Percentiles rank a stretch among this genome's conserved stretches.
Conservation (phyloP, 2,888 invertebrate genomes). For the Penaeus monodon region DNA sequence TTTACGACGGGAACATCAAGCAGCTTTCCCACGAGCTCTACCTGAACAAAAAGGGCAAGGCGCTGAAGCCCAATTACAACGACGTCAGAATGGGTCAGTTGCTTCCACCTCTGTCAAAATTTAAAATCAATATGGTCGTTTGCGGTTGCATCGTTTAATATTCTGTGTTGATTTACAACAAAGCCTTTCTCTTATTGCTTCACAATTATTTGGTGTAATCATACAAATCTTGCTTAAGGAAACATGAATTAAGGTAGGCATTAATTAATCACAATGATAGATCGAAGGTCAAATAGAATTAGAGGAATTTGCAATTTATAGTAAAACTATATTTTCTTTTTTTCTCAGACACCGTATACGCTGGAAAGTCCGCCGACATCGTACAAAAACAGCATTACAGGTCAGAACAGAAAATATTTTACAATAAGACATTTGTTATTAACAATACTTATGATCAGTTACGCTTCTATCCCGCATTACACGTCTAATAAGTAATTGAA, state of each 20-base stretch:
- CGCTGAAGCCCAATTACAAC: conserved; percentile 40
- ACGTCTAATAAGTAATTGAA: background rate
- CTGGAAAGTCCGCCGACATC: conserved; percentile 25
- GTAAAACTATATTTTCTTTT: background rate
- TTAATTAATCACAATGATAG: too few relatives aligned
- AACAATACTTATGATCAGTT: background rate
- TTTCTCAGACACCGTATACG: conserved; percentile 35
- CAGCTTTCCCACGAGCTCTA: conserved; percentile 9
- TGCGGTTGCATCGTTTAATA: too few relatives aligned
- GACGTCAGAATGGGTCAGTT: conserved; percentile 46
- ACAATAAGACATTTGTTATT: background rate
- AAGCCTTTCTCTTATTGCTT: too few relatives aligned
- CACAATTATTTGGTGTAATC: too few relatives aligned
- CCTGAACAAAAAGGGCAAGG: conserved; percentile 24
- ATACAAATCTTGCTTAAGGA: too few relatives aligned
- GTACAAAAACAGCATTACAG: conserved; percentile 43
- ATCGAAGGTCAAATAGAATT: too few relatives aligned
- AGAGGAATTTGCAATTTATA: too few relatives aligned
- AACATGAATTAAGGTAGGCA: too few relatives aligned
- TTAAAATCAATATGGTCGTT: too few relatives aligned
- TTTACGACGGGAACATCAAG: conserved; percentile 49
- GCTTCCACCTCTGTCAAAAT: background rate
- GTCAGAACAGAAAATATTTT: background rate
- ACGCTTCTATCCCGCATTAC: background rate
- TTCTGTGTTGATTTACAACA: too few relatives aligned